phyloP scores from a whole-genome alignment of 2,797 vertebrate genomes.

The Nyctalus aviator region DNA sequence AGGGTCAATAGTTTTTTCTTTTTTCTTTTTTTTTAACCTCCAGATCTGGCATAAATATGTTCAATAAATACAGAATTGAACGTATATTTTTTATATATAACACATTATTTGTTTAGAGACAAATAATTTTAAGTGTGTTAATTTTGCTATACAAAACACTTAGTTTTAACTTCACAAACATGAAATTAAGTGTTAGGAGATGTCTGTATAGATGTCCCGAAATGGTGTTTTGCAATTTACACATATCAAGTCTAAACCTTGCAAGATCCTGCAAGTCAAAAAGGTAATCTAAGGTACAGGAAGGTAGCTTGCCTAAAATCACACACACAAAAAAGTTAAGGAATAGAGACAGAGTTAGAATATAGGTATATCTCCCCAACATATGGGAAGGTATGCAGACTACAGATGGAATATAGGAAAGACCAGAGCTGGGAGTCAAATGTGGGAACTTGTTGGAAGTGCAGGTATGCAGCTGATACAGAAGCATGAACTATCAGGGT shows the following conservation, averaged over 20 bases:
- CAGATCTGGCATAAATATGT: neutral
- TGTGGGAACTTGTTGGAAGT: neutral
- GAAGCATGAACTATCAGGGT: neutral
- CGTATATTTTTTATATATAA: neutral
- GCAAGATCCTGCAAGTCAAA: neutral
- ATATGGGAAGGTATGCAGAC: neutral
- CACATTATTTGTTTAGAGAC: neutral
- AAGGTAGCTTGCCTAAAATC: neutral
- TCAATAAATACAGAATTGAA: slow-evolving; percentile 41
- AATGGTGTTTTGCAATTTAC: neutral
- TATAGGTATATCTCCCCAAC: neutral
- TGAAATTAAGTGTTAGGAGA: neutral
- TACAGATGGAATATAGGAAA: neutral
- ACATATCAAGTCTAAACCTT: neutral
- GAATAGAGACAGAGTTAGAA: neutral
- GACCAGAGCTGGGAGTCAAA: neutral
- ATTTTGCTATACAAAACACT: slow-evolving; percentile 33
- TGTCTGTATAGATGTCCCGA: neutral
- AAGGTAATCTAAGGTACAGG: neutral
- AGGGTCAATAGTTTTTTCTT: neutral
- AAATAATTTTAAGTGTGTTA: neutral
- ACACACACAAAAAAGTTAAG: neutral
- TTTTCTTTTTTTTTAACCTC: neutral
- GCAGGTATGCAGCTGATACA: neutral
- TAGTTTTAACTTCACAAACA: neutral